Base-by-base conservation (phyloP, 2,888 invertebrate species). In the Tillus elongatus region DNA sequence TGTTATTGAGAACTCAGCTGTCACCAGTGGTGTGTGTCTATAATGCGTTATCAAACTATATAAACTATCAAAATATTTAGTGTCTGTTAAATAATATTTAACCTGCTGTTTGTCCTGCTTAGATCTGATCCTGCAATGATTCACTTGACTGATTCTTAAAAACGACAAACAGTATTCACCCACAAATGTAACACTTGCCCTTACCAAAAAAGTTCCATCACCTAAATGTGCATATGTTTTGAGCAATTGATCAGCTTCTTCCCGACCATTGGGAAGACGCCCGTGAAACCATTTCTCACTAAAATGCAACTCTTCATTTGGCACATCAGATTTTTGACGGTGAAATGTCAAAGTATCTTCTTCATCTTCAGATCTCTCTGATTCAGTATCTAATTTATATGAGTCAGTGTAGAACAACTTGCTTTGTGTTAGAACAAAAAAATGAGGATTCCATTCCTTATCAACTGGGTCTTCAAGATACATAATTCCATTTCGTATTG, bases 101-200 rank as follows among this genome's bases (percentile, higher is more conserved):
- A 84, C 86, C 48, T 84, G 72, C 3, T 92, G 92, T 53, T 83
- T 77, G 43, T 91, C 90, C 57, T 90, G 90, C 55, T 86, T 87
- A 34, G 90, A 72, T 58, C 86, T 83, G 41, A 95, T 95, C 30
- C 92, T 75, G 60, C 93, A 93, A 61, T 95, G 95, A 63, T 90
- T 90, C 1, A 89, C 89, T 56, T 81, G 80, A 28, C 84, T 86
- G 51, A 83, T 80, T 9, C 92, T 74, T 92, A 89, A 90, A 67
- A 96, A 95, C 0, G 93, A 95, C 14, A 96, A 68, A 43, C 92
- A 91, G 60, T 92, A 95, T 63, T 95, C 95, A 0, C 95, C 95
- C 1, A 93, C 89, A 66, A 95, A 95, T 0, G 93, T 95, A 14
- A 91, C 91, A 59, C 93, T 92, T 51, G 91, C 89, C 15, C 95